Percentiles rank a stretch among this genome's conserved stretches.
These are phyloP conservation scores for Corythornis leucogaster DNA, from an alignment of 2,797 vertebrate species.

Conservation along the genomic window DNA sequence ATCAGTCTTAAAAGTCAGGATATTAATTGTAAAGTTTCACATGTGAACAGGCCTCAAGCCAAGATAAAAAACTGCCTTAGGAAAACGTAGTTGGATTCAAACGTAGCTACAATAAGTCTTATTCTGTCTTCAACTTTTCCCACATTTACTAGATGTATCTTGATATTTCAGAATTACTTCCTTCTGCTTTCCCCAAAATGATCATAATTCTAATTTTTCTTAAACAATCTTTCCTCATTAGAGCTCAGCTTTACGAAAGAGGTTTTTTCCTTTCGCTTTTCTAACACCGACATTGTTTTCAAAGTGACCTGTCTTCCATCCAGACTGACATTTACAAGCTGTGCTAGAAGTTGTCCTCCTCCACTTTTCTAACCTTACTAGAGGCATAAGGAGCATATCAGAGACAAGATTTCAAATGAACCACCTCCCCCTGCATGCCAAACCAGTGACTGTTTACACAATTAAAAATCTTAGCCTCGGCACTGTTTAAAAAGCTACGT, in stretches of 20 bases:
- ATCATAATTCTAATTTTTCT: not conserved
- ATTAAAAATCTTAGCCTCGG: conserved; percentile 22
- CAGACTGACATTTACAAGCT: conserved; percentile 75
- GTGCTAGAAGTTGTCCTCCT: conserved; percentile 48
- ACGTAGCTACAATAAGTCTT: not conserved
- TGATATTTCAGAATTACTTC: not conserved
- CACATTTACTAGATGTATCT: not conserved
- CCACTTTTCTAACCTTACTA: conserved; percentile 58
- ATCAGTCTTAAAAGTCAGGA: not conserved
- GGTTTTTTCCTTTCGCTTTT: conserved; percentile 54
- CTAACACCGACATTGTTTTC: not conserved
- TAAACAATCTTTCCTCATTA: not conserved
- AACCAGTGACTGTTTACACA: conserved; percentile 42
- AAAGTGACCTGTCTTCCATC: conserved; percentile 53
- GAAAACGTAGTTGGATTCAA: not conserved
- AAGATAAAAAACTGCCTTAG: not conserved
- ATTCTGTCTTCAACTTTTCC: not conserved
- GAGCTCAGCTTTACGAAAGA: not conserved
- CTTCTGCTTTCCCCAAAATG: not conserved
- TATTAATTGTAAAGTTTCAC: not conserved
- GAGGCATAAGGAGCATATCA: conserved; percentile 50
- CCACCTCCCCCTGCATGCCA: conserved; percentile 61
- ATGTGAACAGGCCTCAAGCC: not conserved
- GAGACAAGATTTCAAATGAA: conserved; percentile 64
- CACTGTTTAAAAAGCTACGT: not conserved